Evolutionary conservation across 2,797 vertebrate species (phyloP).

Genomic region (Arctocebus calabarensis): DNA sequence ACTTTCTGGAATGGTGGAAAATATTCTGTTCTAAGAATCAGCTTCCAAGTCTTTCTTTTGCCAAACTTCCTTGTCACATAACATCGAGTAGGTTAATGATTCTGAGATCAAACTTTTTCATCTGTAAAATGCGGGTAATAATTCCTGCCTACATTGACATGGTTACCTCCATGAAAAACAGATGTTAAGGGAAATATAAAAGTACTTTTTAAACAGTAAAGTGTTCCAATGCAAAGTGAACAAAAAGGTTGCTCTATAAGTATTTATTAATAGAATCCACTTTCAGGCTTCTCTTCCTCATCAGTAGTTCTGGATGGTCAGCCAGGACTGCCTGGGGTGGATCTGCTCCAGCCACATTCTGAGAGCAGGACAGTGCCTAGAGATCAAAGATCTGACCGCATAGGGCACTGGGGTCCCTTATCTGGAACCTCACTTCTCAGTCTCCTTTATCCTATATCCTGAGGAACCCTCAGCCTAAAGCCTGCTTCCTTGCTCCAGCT

Average conservation of each 20-base stretch:
- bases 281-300: background rate
- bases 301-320: background rate
- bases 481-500: background rate
- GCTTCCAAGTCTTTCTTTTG: background rate
- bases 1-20: background rate
- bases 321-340: background rate
- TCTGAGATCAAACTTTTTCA: background rate
- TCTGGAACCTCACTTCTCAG: background rate
- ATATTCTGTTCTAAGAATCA: background rate
- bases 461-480: background rate
- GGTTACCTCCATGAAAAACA: background rate
- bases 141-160: background rate
- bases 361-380: background rate
- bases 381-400: too few species aligned
- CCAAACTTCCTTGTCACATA: background rate
- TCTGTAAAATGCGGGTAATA: background rate
- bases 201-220: background rate
- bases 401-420: accelerated
- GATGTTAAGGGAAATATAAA: background rate
- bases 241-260: background rate
- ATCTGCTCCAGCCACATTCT: background rate
- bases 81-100: background rate
- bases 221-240: background rate
- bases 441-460: background rate
- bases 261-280: background rate